Evolutionary conservation across 2,888 invertebrate genomes (phyloP).

Genomic region (Clivina fossor): DNA sequence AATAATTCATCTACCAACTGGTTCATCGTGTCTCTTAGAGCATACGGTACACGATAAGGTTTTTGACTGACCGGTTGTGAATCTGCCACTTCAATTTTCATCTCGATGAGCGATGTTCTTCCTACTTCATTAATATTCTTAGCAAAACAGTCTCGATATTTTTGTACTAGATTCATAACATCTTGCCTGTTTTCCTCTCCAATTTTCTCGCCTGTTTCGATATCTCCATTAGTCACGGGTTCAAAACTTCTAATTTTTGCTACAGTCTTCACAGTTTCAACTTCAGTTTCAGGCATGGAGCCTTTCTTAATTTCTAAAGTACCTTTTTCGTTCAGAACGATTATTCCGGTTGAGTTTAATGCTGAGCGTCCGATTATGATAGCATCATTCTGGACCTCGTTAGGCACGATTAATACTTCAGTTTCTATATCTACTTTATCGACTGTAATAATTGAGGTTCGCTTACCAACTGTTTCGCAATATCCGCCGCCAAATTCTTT

Average conservation of each 20-base stretch:
- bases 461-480: background rate
- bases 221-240: background rate
- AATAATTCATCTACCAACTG: constrained; percentile 32
- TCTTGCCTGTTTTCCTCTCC: background rate
- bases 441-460: background rate
- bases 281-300: background rate
- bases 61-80: constrained; percentile 36
- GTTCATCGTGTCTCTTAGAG: background rate
- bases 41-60: background rate
- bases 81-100: constrained; percentile 11
- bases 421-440: background rate
- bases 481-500: background rate
- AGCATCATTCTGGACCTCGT: background rate
- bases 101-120: background rate
- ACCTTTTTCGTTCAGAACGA: background rate
- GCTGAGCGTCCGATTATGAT: background rate
- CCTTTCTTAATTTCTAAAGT: background rate
- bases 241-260: background rate
- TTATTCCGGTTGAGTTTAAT: background rate
- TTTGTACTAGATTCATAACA: background rate
- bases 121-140: background rate
- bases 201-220: background rate
- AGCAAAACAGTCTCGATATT: background rate
- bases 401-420: no score
- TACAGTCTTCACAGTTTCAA: background rate